These are phyloP conservation scores for Sebastes diploproa DNA, from an alignment of 2,797 vertebrate species.

Conservation along the genomic window DNA sequence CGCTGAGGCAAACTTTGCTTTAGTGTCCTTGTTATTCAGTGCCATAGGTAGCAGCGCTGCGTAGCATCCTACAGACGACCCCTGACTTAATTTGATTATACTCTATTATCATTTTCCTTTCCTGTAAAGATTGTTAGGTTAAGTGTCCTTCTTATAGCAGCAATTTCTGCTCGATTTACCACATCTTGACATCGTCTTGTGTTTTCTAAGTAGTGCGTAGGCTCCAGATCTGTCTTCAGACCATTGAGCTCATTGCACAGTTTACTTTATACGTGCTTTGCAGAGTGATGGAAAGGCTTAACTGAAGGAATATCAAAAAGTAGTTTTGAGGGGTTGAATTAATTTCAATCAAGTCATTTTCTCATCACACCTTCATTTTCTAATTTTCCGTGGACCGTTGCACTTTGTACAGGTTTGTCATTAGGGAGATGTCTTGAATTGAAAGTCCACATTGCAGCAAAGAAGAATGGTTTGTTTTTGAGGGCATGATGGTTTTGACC, in stretches of 20 bases:
- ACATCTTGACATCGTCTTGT: constrained; percentile 1
- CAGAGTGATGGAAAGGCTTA: neutral
- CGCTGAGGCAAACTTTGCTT: constrained; percentile 42
- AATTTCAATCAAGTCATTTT: neutral
- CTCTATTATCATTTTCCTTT: constrained; percentile 1
- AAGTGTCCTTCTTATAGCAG: neutral
- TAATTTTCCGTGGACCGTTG: neutral
- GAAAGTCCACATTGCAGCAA: neutral
- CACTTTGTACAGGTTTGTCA: neutral
- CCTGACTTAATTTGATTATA: constrained; percentile 23
- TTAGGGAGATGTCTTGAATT: neutral
- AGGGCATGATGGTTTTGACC: neutral
- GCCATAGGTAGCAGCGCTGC: neutral
- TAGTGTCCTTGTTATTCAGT: constrained; percentile 24
- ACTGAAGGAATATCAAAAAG: neutral
- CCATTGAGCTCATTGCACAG: neutral
- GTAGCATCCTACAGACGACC: constrained; percentile 6
- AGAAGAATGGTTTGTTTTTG: neutral
- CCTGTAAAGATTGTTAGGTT: neutral
- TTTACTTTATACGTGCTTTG: neutral
- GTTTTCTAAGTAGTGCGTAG: neutral
- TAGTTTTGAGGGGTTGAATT: neutral
- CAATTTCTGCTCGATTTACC: constrained; percentile 7
- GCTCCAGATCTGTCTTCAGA: neutral
- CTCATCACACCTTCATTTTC: neutral